phyloP scores from a whole-genome alignment of 2,888 invertebrate species.

The Hybos culiciformis region DNA sequence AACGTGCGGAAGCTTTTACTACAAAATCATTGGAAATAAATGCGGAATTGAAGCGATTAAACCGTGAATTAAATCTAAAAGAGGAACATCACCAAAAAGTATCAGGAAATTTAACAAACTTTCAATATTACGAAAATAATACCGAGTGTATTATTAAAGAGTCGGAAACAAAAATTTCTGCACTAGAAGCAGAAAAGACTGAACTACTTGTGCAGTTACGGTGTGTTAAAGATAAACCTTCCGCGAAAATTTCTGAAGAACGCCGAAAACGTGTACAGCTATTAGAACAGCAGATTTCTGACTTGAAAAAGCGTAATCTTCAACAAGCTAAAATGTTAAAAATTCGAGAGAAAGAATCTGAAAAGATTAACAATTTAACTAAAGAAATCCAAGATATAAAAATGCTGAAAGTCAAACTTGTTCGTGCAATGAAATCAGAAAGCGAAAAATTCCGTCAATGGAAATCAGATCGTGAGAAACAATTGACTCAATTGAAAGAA shows the following conservation, averaged over 20 bases:
- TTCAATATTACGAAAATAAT: slow-evolving; percentile 22
- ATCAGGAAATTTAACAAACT: slow-evolving; percentile 23
- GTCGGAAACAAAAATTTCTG: slow-evolving; percentile 52
- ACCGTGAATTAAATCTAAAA: slow-evolving; percentile 28
- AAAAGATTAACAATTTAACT: slow-evolving; percentile 58
- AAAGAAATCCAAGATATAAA: slow-evolving; percentile 67
- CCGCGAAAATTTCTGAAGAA: slow-evolving; percentile 54
- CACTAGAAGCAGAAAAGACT: slow-evolving; percentile 60
- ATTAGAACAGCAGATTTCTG: slow-evolving; percentile 59
- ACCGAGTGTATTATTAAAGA: slow-evolving; percentile 47
- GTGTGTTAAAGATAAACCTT: slow-evolving; percentile 43
- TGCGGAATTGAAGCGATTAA: slow-evolving; percentile 52
- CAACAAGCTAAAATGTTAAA: slow-evolving; percentile 54
- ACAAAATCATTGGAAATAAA: slow-evolving; percentile 44
- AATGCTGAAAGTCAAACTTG: slow-evolving; percentile 63
- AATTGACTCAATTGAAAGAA: slow-evolving; percentile 60
- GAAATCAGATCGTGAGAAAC: slow-evolving; percentile 67
- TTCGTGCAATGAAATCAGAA: slow-evolving; percentile 73
- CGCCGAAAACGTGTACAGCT: slow-evolving; percentile 62
- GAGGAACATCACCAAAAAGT: slow-evolving; percentile 31
- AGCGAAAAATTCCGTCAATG: slow-evolving; percentile 70
- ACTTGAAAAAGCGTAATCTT: slow-evolving; percentile 55
- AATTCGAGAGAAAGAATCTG: slow-evolving; percentile 66
- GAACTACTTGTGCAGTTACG: slow-evolving; percentile 55
- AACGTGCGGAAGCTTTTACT: slow-evolving; percentile 38